phyloP scores from a whole-genome alignment of 2,113 vertebrate genomes.

The Xiphorhynchus elegans region DNA sequence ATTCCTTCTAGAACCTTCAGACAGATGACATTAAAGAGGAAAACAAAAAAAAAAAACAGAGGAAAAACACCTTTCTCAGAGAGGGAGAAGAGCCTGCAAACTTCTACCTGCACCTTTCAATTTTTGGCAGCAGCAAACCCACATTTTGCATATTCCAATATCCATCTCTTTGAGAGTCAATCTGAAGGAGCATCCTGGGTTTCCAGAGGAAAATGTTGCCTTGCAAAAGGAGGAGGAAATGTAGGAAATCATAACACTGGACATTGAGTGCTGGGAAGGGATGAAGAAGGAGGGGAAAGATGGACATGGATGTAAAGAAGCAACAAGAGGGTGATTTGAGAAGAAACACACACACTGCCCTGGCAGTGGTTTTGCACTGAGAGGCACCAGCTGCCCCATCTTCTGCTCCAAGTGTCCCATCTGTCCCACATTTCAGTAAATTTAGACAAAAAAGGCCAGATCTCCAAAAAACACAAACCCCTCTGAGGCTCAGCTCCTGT shows the following conservation, averaged over 20 bases:
- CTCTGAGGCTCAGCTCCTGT: neutral
- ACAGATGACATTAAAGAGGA: neutral
- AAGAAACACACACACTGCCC: no score
- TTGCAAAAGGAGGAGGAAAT: no score
- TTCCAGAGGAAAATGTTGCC: neutral
- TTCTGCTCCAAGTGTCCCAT: neutral
- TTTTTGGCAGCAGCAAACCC: neutral
- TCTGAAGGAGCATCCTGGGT: neutral
- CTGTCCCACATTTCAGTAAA: neutral
- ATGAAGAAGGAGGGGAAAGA: neutral
- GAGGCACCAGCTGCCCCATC: neutral
- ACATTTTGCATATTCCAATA: neutral
- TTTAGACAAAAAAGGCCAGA: neutral
- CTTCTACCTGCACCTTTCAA: neutral
- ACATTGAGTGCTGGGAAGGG: neutral
- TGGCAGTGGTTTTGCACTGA: accelerated
- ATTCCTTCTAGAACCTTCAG: neutral
- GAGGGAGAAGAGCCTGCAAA: neutral
- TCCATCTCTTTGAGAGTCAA: neutral
- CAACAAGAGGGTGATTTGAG: accelerated
- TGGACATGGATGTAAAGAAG: neutral
- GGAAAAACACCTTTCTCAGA: neutral
- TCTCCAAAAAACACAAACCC: neutral
- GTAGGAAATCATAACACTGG: neutral
- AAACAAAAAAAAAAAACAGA: neutral